Base-by-base conservation (phyloP, 2,888 invertebrate species). In the Melanostoma scalare region DNA sequence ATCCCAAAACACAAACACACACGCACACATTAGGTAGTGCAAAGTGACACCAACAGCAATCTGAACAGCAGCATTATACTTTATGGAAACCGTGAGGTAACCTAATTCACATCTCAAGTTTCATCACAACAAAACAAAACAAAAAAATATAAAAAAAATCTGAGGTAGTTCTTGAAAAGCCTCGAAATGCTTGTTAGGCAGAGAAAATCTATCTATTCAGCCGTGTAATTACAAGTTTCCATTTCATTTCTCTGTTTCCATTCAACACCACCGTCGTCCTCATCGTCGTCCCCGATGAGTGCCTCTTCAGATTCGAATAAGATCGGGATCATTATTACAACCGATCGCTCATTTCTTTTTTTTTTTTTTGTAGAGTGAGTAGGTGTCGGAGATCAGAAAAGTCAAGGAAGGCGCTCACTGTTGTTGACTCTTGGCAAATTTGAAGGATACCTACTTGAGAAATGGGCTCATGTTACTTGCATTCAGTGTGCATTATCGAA, bases 211-310 rank as follows among this genome's bases (percentile, higher is more conserved):
- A 84, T 75, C 79, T 74, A 84, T 78, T 78, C 84, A 84, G 60
- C 84, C 84, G 84, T 84, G 78, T 84, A 84, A 84, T 84, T 84
- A 78, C 84, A 84, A 84, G 84, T 84, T 84, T 84, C 84, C 84
- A 84, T 84, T 84, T 84, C 82, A 84, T 84, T 78, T 73, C 8
- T 67, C 72, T 63, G 69, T 20, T 55, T 77, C 69, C 46, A 71
- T 68, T 50, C 56, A 20, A 20, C 20, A 20, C 20, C 20, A 20
- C 20, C 20, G 30, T 33, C 33, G 46, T 30, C 35, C 33, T n/a
- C 31, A 33, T 31, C 31, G 40, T 6, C 30, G 10, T 36, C 40
- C n/a, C 48, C 56, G 48, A 42, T 36, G 38, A 58, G 69, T 69
- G 48, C 76, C 76, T 72, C 76, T 81, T 76, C 76, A 77, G 40